Base-by-base conservation (phyloP, 2,888 invertebrate species). In the Meiosimyza decipiens region DNA sequence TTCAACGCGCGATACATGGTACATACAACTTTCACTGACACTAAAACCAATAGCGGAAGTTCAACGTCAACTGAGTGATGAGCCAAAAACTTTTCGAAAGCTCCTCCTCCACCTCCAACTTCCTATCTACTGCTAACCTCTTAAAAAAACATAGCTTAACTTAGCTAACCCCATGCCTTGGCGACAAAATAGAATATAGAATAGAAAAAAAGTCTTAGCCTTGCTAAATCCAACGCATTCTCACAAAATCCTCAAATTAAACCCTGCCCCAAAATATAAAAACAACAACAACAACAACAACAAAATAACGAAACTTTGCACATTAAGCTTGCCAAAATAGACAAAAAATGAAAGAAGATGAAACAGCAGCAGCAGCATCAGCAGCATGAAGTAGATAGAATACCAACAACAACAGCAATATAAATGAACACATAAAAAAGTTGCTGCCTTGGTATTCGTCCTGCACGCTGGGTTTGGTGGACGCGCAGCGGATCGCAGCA, bases 231-330 rank as follows among this genome's bases (percentile, higher is more conserved):
- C 12, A 15, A 57, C 57, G 28, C 28, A 28, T 57, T 57, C 28
- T 57, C 57, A 28, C 28, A 57, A 57, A 57, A 57, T 57, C 22
- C 57, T 57, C 57, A 57, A 57, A 57, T 11, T 57, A 57, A 57
- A 57, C 12, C 57, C 22, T 22, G 15, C 11, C 57, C 28, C 12
- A 57, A 57, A 57, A 22, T 11, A 18, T 13, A 11, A 55, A 22
- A 55, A 18, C 22, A 55, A 55, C 55, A 55, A 55, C 55, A 55
- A 55, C 13, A 57, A 13, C 55, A 55, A 55, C 1, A 22, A 22
- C 22, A 22, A 12, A 57, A 12, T 57, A 18, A 1, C 28, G 28
- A 57, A 57, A 57, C 57, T 57, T 57, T 57, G 22, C 6, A 57
- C 28, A 57, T 57, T 57, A 57, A 57, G 57, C 57, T 13, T 28